Conservation (phyloP, 2,888 invertebrate species). For the Hemaris fuciformis region DNA sequence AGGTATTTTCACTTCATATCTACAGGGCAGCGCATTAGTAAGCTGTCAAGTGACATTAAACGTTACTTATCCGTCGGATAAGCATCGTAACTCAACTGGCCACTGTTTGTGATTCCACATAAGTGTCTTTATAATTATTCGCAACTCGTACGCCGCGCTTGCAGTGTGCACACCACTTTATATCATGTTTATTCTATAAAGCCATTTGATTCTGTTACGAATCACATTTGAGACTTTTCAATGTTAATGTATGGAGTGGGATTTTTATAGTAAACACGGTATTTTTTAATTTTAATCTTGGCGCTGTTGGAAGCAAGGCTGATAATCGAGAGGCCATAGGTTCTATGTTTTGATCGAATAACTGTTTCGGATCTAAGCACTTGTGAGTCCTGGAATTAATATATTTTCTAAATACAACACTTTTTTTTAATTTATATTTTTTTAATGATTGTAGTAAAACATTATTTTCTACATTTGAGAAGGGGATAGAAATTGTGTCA, state of each 20-base stretch:
- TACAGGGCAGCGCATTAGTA: background rate
- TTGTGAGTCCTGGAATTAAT: too few species aligned
- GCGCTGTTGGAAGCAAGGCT: too few species aligned
- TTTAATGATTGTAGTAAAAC: too few species aligned
- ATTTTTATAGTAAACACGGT: background rate
- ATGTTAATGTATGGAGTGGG: background rate
- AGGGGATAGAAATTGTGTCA: too few species aligned
- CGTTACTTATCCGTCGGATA: background rate
- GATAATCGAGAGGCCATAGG: too few species aligned
- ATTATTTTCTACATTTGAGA: too few species aligned
- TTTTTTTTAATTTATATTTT: too few species aligned
- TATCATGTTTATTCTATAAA: slow-evolving; percentile 34
- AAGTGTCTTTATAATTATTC: slow-evolving; percentile 6
- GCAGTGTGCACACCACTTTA: slow-evolving; percentile 18
- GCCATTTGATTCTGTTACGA: slow-evolving; percentile 12
- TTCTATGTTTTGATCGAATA: too few species aligned
- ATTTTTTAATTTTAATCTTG: background rate
- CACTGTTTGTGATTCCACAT: background rate
- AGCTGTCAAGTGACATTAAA: slow-evolving; percentile 7
- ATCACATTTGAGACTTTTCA: background rate
- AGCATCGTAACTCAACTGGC: too few species aligned
- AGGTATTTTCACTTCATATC: background rate
- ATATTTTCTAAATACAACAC: too few species aligned
- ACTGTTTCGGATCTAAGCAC: too few species aligned
- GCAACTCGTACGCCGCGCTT: background rate